Evolutionary conservation across 2,113 vertebrate genomes (phyloP), one percentile per base, ranked within the genome.

Genomic region (Coreoperca whiteheadi): DNA sequence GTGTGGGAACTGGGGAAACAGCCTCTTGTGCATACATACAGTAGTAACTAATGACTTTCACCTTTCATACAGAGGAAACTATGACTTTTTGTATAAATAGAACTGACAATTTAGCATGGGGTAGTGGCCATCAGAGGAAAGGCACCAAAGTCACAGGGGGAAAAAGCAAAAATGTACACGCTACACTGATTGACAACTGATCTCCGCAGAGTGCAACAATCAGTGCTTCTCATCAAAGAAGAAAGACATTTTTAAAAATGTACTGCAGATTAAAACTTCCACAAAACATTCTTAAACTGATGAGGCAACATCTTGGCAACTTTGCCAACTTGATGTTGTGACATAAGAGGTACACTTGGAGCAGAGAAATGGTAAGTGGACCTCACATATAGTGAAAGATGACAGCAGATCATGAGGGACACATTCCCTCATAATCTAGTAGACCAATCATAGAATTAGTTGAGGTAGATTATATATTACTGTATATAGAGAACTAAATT

Each of bases 281-380:
- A 20, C 5, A 34, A 39, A 23, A 37, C 1, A 63, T 54, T 68
- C 28, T n/a, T 6, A 48, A 74, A 69, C 54, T 66, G 39, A 78
- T 82, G 70, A 79, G 53, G 69, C 65, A 75, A 79, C 59, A 75
- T 46, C 23, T 59, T 53, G 65, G 32, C 15, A 79, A 85, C 39
- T 41, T 16, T 72, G 18, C 41, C 39, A 77, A 67, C 61, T 15
- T 69, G 30, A 74, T 23, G 28, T 65, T 43, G 20, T 32, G 25
- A 50, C 46, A 28, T 39, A 60, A 60, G 4, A 67, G 30, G 37
- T 51, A 39, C 25, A 34, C 20, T 1, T 15, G 20, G 25, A 50
- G 56, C 56, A 74, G 23, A 65, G 11, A 73, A 43, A 21, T 43
- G 64, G 1, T 57, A 21, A 63, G 37, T 50, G 23, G 28, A 50